phyloP scores from a whole-genome alignment of 92 coral and sea anemone genomes.

The Porites rus region DNA sequence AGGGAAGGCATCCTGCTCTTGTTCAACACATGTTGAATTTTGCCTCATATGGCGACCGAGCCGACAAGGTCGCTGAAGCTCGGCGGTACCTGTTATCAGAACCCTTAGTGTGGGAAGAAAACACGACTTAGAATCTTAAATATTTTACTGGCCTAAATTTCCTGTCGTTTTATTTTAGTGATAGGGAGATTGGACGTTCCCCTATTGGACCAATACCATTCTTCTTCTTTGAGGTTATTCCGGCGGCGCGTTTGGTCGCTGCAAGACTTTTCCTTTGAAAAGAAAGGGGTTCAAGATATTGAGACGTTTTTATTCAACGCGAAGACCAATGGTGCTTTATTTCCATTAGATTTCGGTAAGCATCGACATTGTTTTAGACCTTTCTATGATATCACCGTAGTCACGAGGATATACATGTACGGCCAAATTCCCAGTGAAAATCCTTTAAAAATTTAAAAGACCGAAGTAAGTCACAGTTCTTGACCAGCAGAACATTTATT shows the following conservation, averaged over 20 bases:
- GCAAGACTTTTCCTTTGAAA: slow-evolving; percentile 16
- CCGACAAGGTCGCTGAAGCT: slow-evolving; percentile 12
- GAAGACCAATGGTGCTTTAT: background rate
- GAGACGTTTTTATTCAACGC: background rate
- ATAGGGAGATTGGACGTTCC: background rate
- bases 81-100: slow-evolving; percentile 47
- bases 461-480: background rate
- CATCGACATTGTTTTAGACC: background rate
- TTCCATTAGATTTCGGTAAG: background rate
- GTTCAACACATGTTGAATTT: slow-evolving; percentile 48
- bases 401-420: background rate
- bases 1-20: slow-evolving; percentile 40
- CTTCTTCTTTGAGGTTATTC: background rate
- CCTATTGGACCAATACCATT: background rate
- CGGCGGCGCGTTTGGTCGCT: slow-evolving; percentile 5
- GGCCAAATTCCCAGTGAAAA: background rate
- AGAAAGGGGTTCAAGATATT: slow-evolving; percentile 2
- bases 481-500: background rate
- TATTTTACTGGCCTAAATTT: slow-evolving; percentile 15
- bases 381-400: background rate
- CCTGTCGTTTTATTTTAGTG: background rate
- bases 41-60: slow-evolving; percentile 46
- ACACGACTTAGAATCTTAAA: slow-evolving; percentile 9
- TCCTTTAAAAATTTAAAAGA: background rate
- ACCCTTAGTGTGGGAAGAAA: slow-evolving; percentile 35